Evolutionary conservation across 2,888 invertebrate genomes (phyloP).

Genomic region (Melinopterus prodromus): DNA sequence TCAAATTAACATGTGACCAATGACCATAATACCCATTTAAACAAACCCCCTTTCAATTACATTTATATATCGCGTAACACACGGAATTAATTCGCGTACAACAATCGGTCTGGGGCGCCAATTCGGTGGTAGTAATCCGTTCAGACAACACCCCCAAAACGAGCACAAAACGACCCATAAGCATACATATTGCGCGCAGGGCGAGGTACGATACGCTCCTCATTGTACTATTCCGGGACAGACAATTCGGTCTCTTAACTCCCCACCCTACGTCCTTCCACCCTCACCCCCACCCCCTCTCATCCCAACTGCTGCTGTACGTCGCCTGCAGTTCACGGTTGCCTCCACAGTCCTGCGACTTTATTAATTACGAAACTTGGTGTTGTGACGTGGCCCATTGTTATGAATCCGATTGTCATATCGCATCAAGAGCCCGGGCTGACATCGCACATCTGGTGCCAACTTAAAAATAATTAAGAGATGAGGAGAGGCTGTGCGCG

Average conservation of each 20-base stretch:
- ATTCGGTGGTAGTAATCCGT: not conserved
- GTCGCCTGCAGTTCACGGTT: conserved; percentile 23
- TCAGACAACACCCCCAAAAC: not conserved
- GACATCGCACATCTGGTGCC: conserved; percentile 53
- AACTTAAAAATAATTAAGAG: conserved; percentile 49
- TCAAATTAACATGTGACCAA: too few relatives aligned
- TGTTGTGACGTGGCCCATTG: conserved; percentile 59
- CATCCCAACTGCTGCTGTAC: conserved; percentile 7
- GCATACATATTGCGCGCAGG: not conserved
- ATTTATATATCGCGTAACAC: not conserved
- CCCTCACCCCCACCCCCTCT: not conserved
- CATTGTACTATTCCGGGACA: conserved; percentile 8
- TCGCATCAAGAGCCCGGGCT: conserved; percentile 52
- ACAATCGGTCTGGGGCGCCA: not conserved
- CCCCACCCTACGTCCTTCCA: not conserved
- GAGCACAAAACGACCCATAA: not conserved
- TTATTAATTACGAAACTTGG: conserved; percentile 60
- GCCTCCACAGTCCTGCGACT: conserved; percentile 48
- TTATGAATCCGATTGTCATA: conserved; percentile 58
- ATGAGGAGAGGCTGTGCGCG: conserved; percentile 21
- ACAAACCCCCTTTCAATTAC: not conserved
- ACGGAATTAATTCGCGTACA: not conserved
- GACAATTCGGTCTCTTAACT: conserved; percentile 17
- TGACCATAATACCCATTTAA: not conserved
- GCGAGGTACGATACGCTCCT: not conserved